Percentiles rank a stretch among this genome's conserved stretches.
These are phyloP conservation scores for Cactoblastis cactorum DNA, from an alignment of 2,888 invertebrate species.

Conservation along the genomic window DNA sequence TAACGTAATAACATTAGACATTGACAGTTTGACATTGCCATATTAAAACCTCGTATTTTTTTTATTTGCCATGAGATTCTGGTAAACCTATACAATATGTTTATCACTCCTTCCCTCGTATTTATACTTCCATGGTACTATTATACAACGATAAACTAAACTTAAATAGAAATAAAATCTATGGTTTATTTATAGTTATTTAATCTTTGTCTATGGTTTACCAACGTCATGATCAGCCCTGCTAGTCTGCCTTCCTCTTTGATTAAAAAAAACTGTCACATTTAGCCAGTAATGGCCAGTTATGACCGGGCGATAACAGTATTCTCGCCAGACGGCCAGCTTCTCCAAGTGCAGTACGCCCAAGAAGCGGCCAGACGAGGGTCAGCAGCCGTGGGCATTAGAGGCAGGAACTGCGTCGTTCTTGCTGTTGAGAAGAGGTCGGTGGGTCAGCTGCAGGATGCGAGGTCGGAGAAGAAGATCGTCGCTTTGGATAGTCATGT, in stretches of 20 bases:
- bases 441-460: slow-evolving; percentile 96
- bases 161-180: too few relatives aligned
- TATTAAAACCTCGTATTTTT: too few relatives aligned
- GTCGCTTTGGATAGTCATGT: slow-evolving; percentile 97
- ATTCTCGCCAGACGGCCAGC: slow-evolving; percentile 98
- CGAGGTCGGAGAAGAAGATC: slow-evolving; percentile 95
- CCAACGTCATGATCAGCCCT: not conserved
- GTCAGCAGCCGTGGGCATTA: slow-evolving; percentile 88
- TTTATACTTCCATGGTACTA: too few relatives aligned
- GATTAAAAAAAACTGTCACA: slow-evolving; percentile 75
- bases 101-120: too few relatives aligned
- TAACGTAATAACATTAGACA: too few relatives aligned
- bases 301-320: slow-evolving; percentile 99
- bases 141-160: too few relatives aligned
- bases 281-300: slow-evolving; percentile 73
- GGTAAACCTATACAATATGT: too few relatives aligned
- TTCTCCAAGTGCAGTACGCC: slow-evolving; percentile 97
- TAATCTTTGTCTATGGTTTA: not conserved
- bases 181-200: too few relatives aligned
- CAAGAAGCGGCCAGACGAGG: slow-evolving; percentile 98
- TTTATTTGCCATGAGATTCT: too few relatives aligned
- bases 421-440: slow-evolving; percentile 98
- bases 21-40: too few relatives aligned
- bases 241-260: too few relatives aligned
- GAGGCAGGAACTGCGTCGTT: slow-evolving; percentile 94